Percentiles rank a stretch among this genome's conserved stretches.
These are phyloP conservation scores for Xiphorhynchus erythropygius DNA, from an alignment of 2,797 vertebrate genomes.

Conservation along the genomic window DNA sequence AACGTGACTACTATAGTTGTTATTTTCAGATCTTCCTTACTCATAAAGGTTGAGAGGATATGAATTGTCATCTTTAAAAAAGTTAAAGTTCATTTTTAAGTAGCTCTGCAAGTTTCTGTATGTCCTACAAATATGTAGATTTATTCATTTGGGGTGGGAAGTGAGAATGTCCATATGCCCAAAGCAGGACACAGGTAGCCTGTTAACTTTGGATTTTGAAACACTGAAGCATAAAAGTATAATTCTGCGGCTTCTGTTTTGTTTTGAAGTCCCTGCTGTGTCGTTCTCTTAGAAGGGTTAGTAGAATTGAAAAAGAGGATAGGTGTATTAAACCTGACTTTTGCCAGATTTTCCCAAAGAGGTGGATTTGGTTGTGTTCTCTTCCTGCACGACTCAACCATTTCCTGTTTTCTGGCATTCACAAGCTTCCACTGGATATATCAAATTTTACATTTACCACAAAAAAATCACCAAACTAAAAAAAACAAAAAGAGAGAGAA, in stretches of 20 bases:
- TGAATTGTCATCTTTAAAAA: not conserved
- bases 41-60: not conserved
- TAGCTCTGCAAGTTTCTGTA: not conserved
- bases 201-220: not conserved
- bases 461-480: not conserved
- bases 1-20: not conserved
- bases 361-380: not conserved
- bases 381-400: not conserved
- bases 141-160: not conserved
- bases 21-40: not conserved
- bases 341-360: not conserved
- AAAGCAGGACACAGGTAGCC: not conserved
- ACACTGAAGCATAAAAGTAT: not conserved
- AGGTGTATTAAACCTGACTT: not conserved
- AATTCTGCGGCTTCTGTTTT: not conserved
- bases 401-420: not conserved
- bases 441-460: not conserved
- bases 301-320: not conserved
- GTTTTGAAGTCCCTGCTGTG: not conserved
- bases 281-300: not conserved
- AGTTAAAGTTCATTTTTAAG: not conserved
- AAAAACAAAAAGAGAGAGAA: not conserved
- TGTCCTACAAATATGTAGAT: not conserved
- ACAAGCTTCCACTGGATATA: not conserved
- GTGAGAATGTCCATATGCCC: not conserved